A percentile compares a stretch with the other conserved stretches of the same genome.
These are phyloP conservation scores for Stenoptilia bipunctidactyla DNA, from an alignment of 2,888 invertebrate species.

Conservation along the genomic window DNA sequence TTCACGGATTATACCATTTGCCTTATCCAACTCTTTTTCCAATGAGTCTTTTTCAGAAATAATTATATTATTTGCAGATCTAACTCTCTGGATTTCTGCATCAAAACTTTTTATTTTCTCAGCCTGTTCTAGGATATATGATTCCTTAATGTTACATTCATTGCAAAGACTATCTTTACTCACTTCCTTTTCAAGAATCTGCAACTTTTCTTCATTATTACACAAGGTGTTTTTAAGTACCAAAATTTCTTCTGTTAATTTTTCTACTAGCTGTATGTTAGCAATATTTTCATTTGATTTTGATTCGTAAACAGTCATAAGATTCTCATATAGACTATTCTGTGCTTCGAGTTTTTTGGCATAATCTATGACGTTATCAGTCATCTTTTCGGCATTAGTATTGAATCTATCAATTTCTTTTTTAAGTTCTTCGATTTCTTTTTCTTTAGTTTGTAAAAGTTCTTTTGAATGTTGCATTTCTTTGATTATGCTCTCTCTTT, in stretches of 20 bases:
- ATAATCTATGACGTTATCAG: conserved; percentile 21
- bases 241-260: conserved; percentile 30
- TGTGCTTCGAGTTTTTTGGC: conserved; percentile 24
- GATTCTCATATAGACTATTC: conserved; percentile 23
- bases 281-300: conserved; percentile 30
- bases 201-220: conserved; percentile 27
- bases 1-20: conserved; percentile 33
- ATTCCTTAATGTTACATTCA: background rate
- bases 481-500: conserved; percentile 16
- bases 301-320: conserved; percentile 27
- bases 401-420: conserved; percentile 24
- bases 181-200: conserved; percentile 20
- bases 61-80: conserved; percentile 33
- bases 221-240: conserved; percentile 25
- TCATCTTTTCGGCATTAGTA: conserved; percentile 11
- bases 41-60: conserved; percentile 36
- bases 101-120: conserved; percentile 24
- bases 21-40: conserved; percentile 37
- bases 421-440: conserved; percentile 21
- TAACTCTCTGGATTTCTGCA: conserved; percentile 30
- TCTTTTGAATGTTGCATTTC: conserved; percentile 28
- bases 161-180: conserved; percentile 8
- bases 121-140: conserved; percentile 18
- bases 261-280: conserved; percentile 24
- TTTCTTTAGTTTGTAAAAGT: conserved; percentile 27